Conservation (phyloP, 2,888 invertebrate species). For the Drosophila lacicola region DNA sequence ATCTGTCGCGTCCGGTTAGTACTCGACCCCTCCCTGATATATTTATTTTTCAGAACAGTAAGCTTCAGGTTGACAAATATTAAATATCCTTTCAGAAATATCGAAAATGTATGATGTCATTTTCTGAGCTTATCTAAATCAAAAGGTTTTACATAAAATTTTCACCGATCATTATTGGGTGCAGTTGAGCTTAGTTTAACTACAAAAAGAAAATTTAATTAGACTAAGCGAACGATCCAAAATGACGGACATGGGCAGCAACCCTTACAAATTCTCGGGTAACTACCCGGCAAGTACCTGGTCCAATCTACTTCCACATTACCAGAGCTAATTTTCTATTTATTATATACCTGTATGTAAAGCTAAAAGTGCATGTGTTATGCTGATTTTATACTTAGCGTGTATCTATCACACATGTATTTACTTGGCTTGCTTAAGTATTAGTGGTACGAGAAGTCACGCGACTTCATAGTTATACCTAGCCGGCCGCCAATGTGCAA, state of each 20-base stretch:
- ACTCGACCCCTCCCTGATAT: conserved; percentile 29
- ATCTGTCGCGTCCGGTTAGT: conserved; percentile 17
- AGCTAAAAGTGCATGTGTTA: conserved; percentile 33
- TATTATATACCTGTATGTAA: not conserved
- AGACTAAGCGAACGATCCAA: not conserved
- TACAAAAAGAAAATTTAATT: not conserved
- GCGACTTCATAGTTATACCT: conserved; percentile 44
- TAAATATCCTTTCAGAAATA: not conserved
- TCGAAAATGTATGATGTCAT: not conserved
- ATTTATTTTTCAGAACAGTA: conserved; percentile 4
- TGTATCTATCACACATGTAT: conserved; percentile 22
- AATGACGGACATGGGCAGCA: conserved; percentile 32
- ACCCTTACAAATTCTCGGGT: conserved; percentile 37
- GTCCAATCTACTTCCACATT: conserved; percentile 7
- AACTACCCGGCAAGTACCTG: conserved; percentile 10
- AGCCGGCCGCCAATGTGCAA: conserved; percentile 37
- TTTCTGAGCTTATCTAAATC: not conserved
- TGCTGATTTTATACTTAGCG: conserved; percentile 9
- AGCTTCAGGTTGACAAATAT: not conserved
- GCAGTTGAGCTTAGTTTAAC: no score
- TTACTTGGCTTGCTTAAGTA: conserved; percentile 33
- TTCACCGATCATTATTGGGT: no score
- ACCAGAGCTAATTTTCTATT: conserved; percentile 8
- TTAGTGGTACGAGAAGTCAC: conserved; percentile 57
- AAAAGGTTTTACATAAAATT: no score